Evolutionary conservation across 2,113 vertebrate genomes (phyloP).

Genomic region (Willisornis vidua): DNA sequence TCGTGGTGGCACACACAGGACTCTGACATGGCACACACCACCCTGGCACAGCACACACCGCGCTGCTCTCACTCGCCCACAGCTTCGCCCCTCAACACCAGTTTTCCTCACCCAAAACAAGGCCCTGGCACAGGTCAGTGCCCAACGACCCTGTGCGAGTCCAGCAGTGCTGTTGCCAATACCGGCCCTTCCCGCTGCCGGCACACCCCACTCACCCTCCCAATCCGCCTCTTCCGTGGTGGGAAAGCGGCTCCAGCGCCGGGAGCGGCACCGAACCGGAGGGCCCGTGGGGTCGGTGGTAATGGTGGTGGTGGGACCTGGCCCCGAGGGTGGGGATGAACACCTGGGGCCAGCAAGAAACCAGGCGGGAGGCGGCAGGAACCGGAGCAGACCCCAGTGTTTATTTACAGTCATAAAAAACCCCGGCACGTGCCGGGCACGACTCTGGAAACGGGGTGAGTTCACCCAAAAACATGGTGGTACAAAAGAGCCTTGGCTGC

Average conservation of each 20-base stretch:
- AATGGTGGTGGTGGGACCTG: not conserved
- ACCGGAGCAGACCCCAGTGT: conserved; percentile 28
- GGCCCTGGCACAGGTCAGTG: rapidly evolving
- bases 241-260: not conserved
- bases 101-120: not conserved
- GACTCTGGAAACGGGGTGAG: rapidly evolving
- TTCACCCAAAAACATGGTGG: not conserved
- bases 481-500: not conserved
- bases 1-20: too few relatives aligned
- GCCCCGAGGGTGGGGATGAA: not conserved
- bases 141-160: rapidly evolving
- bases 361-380: not conserved
- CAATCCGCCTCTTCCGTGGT: rapidly evolving
- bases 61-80: rapidly evolving
- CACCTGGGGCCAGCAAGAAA: not conserved
- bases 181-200: rapidly evolving
- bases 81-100: not conserved
- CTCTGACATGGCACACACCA: too few relatives aligned
- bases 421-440: not conserved
- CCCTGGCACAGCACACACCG: rapidly evolving
- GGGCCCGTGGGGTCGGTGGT: rapidly evolving
- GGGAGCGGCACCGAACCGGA: rapidly evolving
- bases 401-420: conserved; percentile 78
- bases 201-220: rapidly evolving
- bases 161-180: not conserved